phyloP scores from a whole-genome alignment of 2,797 vertebrate genomes.

The Apogon talboti region DNA sequence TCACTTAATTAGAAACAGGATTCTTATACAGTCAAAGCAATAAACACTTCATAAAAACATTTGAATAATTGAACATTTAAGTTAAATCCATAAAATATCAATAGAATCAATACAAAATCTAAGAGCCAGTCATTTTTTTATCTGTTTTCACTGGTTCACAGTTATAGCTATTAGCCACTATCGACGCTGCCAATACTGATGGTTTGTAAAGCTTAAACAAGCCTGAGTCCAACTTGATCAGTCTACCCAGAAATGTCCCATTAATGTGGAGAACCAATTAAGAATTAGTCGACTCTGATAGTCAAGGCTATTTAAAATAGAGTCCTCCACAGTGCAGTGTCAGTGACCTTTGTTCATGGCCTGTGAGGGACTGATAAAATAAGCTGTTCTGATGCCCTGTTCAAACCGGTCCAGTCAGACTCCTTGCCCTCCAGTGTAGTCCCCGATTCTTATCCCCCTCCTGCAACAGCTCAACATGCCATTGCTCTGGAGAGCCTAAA shows the following conservation, averaged over 20 bases:
- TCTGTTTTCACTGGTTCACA: too few relatives aligned
- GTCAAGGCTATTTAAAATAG: constrained; percentile 38
- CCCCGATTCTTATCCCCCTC: constrained; percentile 63
- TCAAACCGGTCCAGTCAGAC: constrained; percentile 49
- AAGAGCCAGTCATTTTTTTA: too few relatives aligned
- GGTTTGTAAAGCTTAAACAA: too few relatives aligned
- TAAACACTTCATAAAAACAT: too few relatives aligned
- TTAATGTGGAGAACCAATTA: constrained; percentile 44
- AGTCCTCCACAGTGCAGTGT: constrained; percentile 39
- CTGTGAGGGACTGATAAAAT: constrained; percentile 61
- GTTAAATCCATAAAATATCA: too few relatives aligned
- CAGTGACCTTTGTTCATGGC: constrained; percentile 63
- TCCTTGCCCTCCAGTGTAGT: constrained; percentile 30
- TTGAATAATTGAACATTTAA: too few relatives aligned
- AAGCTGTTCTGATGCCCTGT: constrained; percentile 40
- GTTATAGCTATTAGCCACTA: too few relatives aligned
- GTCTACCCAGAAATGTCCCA: neutral
- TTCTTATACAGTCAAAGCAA: too few relatives aligned
- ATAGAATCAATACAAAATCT: too few relatives aligned
- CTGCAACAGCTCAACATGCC: constrained; percentile 53
- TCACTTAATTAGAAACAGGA: too few relatives aligned
- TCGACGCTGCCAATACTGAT: too few relatives aligned
- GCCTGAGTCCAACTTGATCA: too few relatives aligned
- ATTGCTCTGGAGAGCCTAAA: constrained; percentile 61
- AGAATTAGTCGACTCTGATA: constrained; percentile 34